Conservation (phyloP, 2,888 invertebrate species). For the Xylocampa areola region DNA sequence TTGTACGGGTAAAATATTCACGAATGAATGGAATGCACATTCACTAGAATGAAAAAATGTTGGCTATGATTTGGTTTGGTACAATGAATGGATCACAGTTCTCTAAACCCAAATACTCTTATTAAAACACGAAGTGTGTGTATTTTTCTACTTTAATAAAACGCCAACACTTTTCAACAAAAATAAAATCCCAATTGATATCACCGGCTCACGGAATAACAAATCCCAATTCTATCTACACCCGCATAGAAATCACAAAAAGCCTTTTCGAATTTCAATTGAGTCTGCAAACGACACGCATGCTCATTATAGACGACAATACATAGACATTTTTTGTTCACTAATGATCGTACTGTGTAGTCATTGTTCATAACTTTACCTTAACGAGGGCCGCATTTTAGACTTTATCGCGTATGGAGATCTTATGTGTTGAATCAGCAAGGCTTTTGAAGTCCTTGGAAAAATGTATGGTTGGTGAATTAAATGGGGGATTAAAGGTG, state of each 20-base stretch:
- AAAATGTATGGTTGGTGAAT: constrained; percentile 1
- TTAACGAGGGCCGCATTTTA: constrained; percentile 47
- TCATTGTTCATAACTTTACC: constrained; percentile 38
- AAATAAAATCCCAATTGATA: constrained; percentile 20
- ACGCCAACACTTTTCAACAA: no score
- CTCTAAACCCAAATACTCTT: no score
- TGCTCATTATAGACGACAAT: constrained; percentile 53
- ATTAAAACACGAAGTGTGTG: no score
- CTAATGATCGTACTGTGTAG: constrained; percentile 45
- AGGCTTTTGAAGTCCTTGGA: constrained; percentile 18
- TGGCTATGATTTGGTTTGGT: no score
- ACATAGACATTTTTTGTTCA: constrained; percentile 53
- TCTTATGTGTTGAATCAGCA: constrained; percentile 40
- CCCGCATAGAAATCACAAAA: constrained; percentile 30
- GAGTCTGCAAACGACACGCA: constrained; percentile 25
- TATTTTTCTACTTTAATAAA: no score
- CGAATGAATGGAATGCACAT: no score
- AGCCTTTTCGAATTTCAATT: constrained; percentile 23
- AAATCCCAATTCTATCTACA: background rate
- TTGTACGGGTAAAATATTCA: no score
- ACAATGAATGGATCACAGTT: no score
- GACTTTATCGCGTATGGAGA: constrained; percentile 22
- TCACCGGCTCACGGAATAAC: constrained; percentile 2
- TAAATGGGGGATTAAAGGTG: constrained; percentile 6
- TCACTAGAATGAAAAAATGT: no score